Conservation (phyloP, 2,888 invertebrate genomes). For the Villa cingulata region DNA sequence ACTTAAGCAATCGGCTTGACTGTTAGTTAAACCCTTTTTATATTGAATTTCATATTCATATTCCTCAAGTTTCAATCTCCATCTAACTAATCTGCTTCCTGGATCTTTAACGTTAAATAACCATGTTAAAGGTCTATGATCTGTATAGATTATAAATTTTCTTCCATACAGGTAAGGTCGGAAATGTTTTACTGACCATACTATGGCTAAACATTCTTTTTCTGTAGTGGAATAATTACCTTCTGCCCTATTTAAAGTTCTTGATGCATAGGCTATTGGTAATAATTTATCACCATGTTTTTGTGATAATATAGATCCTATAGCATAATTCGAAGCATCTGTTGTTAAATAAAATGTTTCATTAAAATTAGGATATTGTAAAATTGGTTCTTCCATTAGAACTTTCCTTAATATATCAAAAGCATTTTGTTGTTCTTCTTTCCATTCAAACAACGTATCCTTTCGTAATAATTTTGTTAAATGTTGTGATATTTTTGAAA, state of each 20-base stretch:
- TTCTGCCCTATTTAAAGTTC: neutral
- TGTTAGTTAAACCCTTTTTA: too few species aligned
- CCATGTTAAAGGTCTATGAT: too few species aligned
- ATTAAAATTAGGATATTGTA: neutral
- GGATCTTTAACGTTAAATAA: neutral
- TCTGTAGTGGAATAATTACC: too few species aligned
- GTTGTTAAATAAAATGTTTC: conserved; percentile 18
- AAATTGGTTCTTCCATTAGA: neutral
- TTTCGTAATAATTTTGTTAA: neutral
- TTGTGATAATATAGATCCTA: conserved; percentile 18
- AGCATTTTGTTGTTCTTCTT: neutral
- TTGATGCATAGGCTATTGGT: neutral
- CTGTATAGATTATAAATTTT: too few species aligned
- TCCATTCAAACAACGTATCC: conserved; percentile 1
- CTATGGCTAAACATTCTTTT: too few species aligned
- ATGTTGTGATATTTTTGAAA: conserved; percentile 1
- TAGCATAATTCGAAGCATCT: conserved; percentile 17
- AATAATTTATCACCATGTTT: neutral
- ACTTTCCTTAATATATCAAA: neutral
- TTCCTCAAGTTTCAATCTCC: too few species aligned
- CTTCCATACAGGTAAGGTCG: too few species aligned
- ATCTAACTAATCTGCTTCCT: too few species aligned
- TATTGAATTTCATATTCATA: too few species aligned
- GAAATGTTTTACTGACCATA: too few species aligned
- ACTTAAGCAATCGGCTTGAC: too few species aligned